A percentile compares a stretch with the other conserved stretches of the same genome.
These are phyloP conservation scores for Sphenodon punctatus DNA, from an alignment of 2,797 vertebrate species.

Conservation along the genomic window DNA sequence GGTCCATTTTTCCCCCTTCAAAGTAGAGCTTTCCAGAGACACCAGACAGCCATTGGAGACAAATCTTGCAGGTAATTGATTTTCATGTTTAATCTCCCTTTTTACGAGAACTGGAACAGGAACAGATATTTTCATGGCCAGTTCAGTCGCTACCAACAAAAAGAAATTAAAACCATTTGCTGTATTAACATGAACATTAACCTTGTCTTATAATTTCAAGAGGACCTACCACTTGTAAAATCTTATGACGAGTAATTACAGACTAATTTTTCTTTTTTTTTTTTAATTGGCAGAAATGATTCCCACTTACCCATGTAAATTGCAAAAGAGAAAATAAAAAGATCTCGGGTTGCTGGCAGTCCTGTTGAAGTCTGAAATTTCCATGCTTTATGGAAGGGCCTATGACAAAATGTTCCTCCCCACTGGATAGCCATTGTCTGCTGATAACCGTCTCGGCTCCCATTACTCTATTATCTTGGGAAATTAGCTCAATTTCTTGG, in stretches of 20 bases:
- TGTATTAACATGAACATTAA: background rate
- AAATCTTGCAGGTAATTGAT: background rate
- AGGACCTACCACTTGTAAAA: background rate
- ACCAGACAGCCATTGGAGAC: fast-evolving
- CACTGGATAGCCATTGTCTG: too few relatives aligned
- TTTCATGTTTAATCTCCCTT: background rate
- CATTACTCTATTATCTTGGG: too few relatives aligned
- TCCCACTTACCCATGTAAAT: background rate
- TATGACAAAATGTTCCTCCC: too few relatives aligned
- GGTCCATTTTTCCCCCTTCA: background rate
- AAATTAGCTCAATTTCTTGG: too few relatives aligned
- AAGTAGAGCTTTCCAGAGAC: background rate
- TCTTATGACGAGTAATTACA: background rate
- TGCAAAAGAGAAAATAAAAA: background rate
- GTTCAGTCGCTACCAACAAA: background rate
- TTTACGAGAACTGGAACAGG: background rate
- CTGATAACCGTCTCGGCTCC: too few relatives aligned
- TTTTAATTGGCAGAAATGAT: background rate
- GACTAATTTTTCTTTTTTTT: too few relatives aligned
- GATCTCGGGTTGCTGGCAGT: fast-evolving
- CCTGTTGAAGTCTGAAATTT: background rate
- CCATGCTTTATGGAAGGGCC: background rate
- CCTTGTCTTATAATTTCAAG: background rate
- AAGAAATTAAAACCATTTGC: background rate
- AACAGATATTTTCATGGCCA: background rate